phyloP scores from a whole-genome alignment of 2,888 invertebrate genomes.

The Dynastes hyllus region DNA sequence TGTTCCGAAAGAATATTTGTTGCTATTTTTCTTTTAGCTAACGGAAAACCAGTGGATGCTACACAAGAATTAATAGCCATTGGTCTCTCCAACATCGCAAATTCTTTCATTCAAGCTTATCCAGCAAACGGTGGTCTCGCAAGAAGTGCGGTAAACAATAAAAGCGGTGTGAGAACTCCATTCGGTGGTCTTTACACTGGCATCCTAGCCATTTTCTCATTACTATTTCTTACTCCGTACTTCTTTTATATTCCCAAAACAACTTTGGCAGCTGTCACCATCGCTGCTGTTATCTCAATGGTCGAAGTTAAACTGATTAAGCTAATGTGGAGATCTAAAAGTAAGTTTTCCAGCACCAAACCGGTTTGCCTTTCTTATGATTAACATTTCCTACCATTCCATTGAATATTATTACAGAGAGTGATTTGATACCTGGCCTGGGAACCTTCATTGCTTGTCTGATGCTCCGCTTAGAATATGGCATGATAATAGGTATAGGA shows the following conservation, averaged over 20 bases:
- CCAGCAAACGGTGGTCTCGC: slow-evolving; percentile 91
- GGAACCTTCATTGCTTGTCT: slow-evolving; percentile 91
- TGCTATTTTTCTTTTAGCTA: slow-evolving; percentile 70
- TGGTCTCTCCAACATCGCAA: slow-evolving; percentile 86
- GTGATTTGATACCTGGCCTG: slow-evolving; percentile 90
- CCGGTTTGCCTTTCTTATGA: too few species aligned
- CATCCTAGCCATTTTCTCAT: slow-evolving; percentile 85
- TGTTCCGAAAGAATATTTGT: too few species aligned
- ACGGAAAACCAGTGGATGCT: slow-evolving; percentile 88
- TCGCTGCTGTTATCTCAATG: slow-evolving; percentile 94
- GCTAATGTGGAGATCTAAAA: slow-evolving; percentile 92
- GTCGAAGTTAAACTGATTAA: slow-evolving; percentile 89
- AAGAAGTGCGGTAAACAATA: slow-evolving; percentile 90
- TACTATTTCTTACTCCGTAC: slow-evolving; percentile 90
- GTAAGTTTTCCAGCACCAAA: slow-evolving; percentile 72
- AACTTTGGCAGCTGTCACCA: slow-evolving; percentile 90
- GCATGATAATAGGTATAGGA: slow-evolving; percentile 88
- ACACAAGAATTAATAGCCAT: slow-evolving; percentile 94
- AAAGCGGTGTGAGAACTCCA: slow-evolving; percentile 91
- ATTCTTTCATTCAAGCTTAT: slow-evolving; percentile 90
- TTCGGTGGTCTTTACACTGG: slow-evolving; percentile 89
- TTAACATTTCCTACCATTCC: not conserved
- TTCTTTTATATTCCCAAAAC: slow-evolving; percentile 91
- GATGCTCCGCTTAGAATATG: slow-evolving; percentile 87
- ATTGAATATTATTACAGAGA: slow-evolving; percentile 75